These are phyloP conservation scores for Drosophila borborema DNA, from an alignment of 2,888 invertebrate species.

Conservation along the genomic window DNA sequence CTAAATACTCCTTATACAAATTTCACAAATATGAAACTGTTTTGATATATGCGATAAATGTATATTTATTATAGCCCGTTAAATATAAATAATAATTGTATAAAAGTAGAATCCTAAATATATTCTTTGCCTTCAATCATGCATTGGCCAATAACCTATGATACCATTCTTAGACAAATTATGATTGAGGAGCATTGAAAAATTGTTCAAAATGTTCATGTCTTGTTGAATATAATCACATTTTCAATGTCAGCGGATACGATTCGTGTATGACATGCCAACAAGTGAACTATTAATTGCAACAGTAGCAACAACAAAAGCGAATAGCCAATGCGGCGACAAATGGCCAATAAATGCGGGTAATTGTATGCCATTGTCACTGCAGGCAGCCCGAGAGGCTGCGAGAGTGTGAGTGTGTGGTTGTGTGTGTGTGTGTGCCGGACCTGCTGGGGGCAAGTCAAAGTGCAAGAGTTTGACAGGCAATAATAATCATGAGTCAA, in stretches of 20 bases:
- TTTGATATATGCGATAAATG: neutral
- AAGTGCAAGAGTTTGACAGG: slow-evolving; percentile 78
- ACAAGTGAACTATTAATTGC: slow-evolving; percentile 78
- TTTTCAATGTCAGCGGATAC: slow-evolving; percentile 71
- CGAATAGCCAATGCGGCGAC: slow-evolving; percentile 34
- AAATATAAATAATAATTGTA: neutral
- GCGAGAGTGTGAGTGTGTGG: neutral
- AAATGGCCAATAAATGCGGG: slow-evolving; percentile 63
- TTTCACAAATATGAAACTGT: neutral
- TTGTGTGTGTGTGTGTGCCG: slow-evolving; percentile 25
- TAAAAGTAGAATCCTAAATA: neutral
- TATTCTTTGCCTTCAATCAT: neutral
- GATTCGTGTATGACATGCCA: slow-evolving; percentile 51
- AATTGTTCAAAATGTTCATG: slow-evolving; percentile 34
- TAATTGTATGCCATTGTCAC: slow-evolving; percentile 69
- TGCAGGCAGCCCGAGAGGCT: slow-evolving; percentile 28
- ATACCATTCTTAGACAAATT: neutral
- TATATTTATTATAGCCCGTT: neutral
- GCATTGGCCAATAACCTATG: neutral
- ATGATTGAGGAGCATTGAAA: slow-evolving; percentile 7
- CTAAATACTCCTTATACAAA: neutral
- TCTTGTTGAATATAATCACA: slow-evolving; percentile 50
- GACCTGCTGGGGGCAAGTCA: slow-evolving; percentile 58
- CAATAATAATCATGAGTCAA: slow-evolving; percentile 19
- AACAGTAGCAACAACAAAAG: slow-evolving; percentile 41